Base-by-base conservation (phyloP, 1,140 invertebrate species). In the Prorops nasuta region DNA sequence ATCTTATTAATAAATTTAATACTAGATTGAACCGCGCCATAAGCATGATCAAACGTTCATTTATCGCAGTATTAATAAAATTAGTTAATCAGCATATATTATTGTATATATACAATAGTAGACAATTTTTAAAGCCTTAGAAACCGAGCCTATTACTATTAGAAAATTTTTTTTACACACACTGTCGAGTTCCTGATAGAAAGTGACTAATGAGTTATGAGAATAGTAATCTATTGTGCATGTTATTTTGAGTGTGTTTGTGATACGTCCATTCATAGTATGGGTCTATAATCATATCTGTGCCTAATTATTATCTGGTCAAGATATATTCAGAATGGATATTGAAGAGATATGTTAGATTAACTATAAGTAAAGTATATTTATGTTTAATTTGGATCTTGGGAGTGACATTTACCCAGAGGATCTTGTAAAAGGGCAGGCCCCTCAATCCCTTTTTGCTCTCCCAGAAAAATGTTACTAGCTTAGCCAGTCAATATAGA, bases 391-490 rank as follows among this genome's bases (percentile, higher is more conserved):
- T 69, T 69, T 63, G 52, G 56, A 70, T 67, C 58, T 62, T 66
- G 49, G 58, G 56, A 66, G 58, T 61, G 63, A 66, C 58, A 45
- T 66, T 66, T 60, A 52, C 62, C 62, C 60, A 58, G 58, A 57
- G 65, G 66, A 62, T 61, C 60, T 72, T 53, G 66, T 64, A 63
- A 66, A 59, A 74, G 67, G 72, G 73, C 73, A 76, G 71, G 71
- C 64, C 71, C 73, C 71, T 71, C 63, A 54, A 67, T 58, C 51
- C 50, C 60, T 62, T 63, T 43, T 54, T 69, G 69, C 59, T 71
- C 53, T 66, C 60, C 61, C 63, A n/a, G 58, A 67, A 72, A 60
- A 68, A 56, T 71, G 63, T 74, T 72, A 64, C 60, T 73, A 74
- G 62, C 60, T 71, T 71, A 71, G 59, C 60, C 70, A 71, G 63